phyloP scores from a whole-genome alignment of 2,113 vertebrate species.

The Eulacestoma nigropectus region DNA sequence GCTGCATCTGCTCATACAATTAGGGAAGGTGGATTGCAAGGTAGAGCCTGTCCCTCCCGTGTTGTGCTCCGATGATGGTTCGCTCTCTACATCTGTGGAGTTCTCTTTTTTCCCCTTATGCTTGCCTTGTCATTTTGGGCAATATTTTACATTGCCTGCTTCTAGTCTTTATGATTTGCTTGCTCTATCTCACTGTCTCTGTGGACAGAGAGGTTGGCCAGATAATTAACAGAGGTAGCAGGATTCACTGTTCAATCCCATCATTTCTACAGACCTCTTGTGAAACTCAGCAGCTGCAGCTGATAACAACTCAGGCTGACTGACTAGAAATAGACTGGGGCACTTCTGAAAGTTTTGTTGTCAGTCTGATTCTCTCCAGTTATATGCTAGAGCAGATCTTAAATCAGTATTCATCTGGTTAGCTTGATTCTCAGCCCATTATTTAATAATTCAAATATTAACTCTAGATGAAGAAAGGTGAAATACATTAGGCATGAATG shows the following conservation, averaged over 20 bases:
- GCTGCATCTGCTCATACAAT: background rate
- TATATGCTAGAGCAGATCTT: background rate
- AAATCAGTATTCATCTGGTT: background rate
- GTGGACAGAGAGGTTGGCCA: background rate
- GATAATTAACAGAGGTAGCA: background rate
- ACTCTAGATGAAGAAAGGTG: background rate
- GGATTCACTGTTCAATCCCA: background rate
- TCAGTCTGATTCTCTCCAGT: background rate
- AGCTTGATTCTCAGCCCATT: background rate
- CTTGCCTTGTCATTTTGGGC: background rate
- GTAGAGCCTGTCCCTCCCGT: background rate
- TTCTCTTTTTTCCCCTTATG: background rate
- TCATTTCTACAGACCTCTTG: background rate
- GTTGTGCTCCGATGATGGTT: background rate
- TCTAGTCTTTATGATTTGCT: background rate
- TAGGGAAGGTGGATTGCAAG: background rate
- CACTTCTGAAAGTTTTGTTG: background rate
- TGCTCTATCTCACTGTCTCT: background rate
- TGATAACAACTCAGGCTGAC: background rate
- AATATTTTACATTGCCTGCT: background rate
- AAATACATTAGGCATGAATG: background rate
- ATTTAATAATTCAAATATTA: slow-evolving; percentile 17
- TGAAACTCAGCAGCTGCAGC: background rate
- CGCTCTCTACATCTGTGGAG: background rate
- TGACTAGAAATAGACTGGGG: background rate